Base-by-base conservation (phyloP, 2,113 vertebrate species). In the Piprites chloris region DNA sequence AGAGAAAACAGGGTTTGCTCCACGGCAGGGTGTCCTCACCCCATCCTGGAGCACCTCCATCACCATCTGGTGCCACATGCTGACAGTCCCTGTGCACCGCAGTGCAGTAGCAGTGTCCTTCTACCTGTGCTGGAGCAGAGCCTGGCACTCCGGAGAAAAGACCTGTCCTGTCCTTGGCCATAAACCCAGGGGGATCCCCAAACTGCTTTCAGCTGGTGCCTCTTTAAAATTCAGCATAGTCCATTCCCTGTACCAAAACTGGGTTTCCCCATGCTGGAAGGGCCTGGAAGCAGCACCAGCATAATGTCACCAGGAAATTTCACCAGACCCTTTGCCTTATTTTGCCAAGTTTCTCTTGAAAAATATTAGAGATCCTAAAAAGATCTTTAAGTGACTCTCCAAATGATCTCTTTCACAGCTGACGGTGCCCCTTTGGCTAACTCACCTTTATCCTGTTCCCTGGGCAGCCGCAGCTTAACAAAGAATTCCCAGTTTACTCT, bases 201-300 rank as follows among this genome's bases (percentile, higher is more conserved):
- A 19, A 37, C 35, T 44, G 76, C 55, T 23, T 3, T 44, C 53
- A 22, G 59, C 24, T 59, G 13, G 15, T 49, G 32, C 39, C 18
- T 47, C 69, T 62, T n/a, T 8, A 39, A 33, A 73, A 32, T 53
- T 14, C 32, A 65, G 18, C n/a, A 13, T 8, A 11, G 22, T 55
- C 37, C 42, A 2, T 35, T 58, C 14, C 21, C 27, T 37, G 6
- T 16, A 6, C 35, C 3, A 1, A 7, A 33, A 14, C 3, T 2
- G 1, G 7, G 8, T 67, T 87, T 58, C 47, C 67, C 32, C 7
- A 2, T 2, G 0, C 14, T 37, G 9, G 42, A 12, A 61, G 20
- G 27, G 19, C 50, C 50, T 27, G 19, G 27, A 17, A 35, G n/a
- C 37, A 44, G 58, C 49, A 50, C 56, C 65, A 63, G 32, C 30